Evolutionary conservation across 2,113 vertebrate species (phyloP), one percentile per base, ranked within the genome.

Genomic region (Hirundichthys speculiger): DNA sequence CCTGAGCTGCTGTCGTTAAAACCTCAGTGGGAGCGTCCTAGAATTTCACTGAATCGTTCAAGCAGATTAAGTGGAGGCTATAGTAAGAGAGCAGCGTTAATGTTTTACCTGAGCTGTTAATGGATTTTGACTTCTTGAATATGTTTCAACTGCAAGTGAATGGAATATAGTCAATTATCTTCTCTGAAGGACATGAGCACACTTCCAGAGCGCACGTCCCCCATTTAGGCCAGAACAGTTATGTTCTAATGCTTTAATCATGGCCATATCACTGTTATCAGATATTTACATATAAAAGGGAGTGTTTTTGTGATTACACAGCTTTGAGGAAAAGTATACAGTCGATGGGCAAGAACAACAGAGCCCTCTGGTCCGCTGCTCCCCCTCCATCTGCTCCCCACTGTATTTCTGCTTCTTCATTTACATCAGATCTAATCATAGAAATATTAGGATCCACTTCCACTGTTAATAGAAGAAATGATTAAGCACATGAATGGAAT

Each of bases 361-460:
- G 30, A 43, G 53, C 58, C 64, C 30, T 72, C 34, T 20, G 49
- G 42, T 49, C 65, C 45, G 45, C 70, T 13, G 22, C 57, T 80
- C 85, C 61, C 65, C 72, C 39, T 19, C 56, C n/a, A 41, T 2
- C 52, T 22, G 49, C 47, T 48, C 64, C 50, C 47, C 21, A 21
- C 27, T 75, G 25, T 57, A 61, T 34, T 34, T 34, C 30, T 34
- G 30, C 49, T 64, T 77, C 69, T 88, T 84, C 59, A 78, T 78
- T 87, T 71, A 82, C 73, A 88, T 83, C 60, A 67, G 73, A 87
- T 78, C 57, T 66, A 83, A 75, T 90, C 85, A 78, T 89, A 78
- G 86, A 75, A 87, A 85, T 83, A 88, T 89, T 84, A 85, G 82
- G 75, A 76, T 60, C 47, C 64, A 72, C 45, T 22, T 10, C 39